phyloP scores from a whole-genome alignment of 1,140 invertebrate species.

The Lysiphlebus fabarum region DNA sequence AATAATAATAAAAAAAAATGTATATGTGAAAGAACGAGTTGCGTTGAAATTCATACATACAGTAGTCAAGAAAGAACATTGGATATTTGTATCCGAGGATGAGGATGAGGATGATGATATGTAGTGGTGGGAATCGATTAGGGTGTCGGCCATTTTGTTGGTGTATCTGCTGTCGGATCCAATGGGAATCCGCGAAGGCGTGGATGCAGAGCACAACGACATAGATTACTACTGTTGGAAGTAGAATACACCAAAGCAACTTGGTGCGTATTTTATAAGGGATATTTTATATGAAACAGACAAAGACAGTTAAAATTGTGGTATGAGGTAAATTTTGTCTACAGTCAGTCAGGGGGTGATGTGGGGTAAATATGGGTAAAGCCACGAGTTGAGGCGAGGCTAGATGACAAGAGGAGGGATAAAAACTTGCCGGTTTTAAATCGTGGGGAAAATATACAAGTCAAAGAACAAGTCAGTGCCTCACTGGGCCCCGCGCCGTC shows the following conservation, averaged over 20 bases:
- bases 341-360: too few relatives aligned
- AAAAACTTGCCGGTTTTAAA: background rate
- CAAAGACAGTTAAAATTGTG: conserved; percentile 9
- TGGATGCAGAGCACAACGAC: conserved; percentile 33
- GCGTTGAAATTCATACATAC: background rate
- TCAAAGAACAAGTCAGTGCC: conserved; percentile 42
- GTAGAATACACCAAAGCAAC: conserved; percentile 25
- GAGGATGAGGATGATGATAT: conserved; percentile 18
- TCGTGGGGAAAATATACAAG: conserved; percentile 15
- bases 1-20: background rate
- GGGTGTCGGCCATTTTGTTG: conserved; percentile 50
- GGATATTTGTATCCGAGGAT: conserved; percentile 19
- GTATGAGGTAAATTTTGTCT: background rate
- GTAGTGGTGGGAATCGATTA: conserved; percentile 42
- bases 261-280: too few relatives aligned
- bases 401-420: background rate
- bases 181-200: conserved; percentile 37
- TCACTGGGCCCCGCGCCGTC: conserved; percentile 44
- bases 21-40: background rate
- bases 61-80: background rate
- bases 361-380: too few relatives aligned
- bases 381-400: too few relatives aligned
- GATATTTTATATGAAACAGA: background rate
- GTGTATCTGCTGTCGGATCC: conserved; percentile 33
- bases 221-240: conserved; percentile 20